Evolutionary conservation across 2,888 invertebrate genomes (phyloP).

Genomic region (Spialia ferax): DNA sequence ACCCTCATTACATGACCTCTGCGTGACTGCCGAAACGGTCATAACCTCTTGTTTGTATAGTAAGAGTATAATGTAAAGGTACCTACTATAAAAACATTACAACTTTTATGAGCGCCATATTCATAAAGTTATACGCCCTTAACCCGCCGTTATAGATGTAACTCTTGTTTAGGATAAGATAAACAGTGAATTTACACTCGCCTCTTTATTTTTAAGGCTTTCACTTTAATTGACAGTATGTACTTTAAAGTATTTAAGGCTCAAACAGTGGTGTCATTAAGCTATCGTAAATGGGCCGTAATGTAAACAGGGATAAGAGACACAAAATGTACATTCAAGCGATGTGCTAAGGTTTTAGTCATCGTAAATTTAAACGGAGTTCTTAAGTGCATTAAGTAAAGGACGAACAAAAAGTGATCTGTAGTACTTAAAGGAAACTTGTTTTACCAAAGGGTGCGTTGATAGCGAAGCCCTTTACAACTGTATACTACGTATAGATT

Average conservation of each 20-base stretch:
- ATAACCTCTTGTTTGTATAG: slow-evolving; percentile 59
- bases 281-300: slow-evolving; percentile 47
- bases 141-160: slow-evolving; percentile 62
- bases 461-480: slow-evolving; percentile 1
- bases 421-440: slow-evolving; percentile 20
- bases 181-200: slow-evolving; percentile 59
- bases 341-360: slow-evolving; percentile 32
- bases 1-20: slow-evolving; percentile 37
- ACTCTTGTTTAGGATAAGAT: slow-evolving; percentile 29
- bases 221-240: slow-evolving; percentile 69
- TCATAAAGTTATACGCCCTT: slow-evolving; percentile 61
- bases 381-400: slow-evolving; percentile 37
- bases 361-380: slow-evolving; percentile 33
- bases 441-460: slow-evolving; percentile 2
- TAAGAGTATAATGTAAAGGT: slow-evolving; percentile 42
- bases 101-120: slow-evolving; percentile 58
- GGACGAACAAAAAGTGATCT: slow-evolving; percentile 32
- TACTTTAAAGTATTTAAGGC: slow-evolving; percentile 57
- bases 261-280: slow-evolving; percentile 61
- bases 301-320: slow-evolving; percentile 35
- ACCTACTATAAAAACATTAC: slow-evolving; percentile 64
- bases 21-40: slow-evolving; percentile 44
- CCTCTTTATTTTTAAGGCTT: slow-evolving; percentile 60
- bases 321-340: slow-evolving; percentile 26
- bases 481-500: not conserved